phyloP scores from a whole-genome alignment of 2,888 invertebrate species.

The Drosophila koepferae region DNA sequence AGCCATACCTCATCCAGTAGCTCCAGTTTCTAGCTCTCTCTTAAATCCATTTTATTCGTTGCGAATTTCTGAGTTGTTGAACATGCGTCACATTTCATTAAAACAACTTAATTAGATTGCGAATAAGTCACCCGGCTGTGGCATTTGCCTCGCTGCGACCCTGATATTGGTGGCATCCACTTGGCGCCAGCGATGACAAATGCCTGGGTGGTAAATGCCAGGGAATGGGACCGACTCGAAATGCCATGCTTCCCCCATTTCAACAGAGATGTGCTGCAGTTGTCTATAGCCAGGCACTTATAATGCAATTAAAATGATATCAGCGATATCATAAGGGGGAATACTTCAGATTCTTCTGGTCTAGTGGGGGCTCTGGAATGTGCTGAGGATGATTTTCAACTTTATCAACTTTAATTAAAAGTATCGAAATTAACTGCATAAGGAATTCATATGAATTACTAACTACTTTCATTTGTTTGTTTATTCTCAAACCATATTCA shows the following conservation, averaged over 20 bases:
- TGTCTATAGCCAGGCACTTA: constrained; percentile 58
- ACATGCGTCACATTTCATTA: constrained; percentile 73
- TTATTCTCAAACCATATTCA: too few relatives aligned
- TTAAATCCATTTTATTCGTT: constrained; percentile 48
- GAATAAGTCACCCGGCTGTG: constrained; percentile 65
- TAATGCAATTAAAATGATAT: constrained; percentile 66
- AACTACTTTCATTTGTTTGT: too few relatives aligned
- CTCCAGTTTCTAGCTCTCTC: not conserved
- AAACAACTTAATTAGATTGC: constrained; percentile 76
- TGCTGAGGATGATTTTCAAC: not conserved
- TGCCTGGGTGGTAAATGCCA: constrained; percentile 70
- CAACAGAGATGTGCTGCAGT: constrained; percentile 24
- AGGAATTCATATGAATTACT: not conserved
- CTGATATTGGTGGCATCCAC: constrained; percentile 35
- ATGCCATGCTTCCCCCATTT: constrained; percentile 26
- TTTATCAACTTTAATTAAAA: not conserved
- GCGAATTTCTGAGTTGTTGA: constrained; percentile 52
- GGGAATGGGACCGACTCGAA: constrained; percentile 8
- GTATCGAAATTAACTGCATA: not conserved
- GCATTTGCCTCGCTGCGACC: constrained; percentile 44
- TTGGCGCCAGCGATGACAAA: constrained; percentile 79
- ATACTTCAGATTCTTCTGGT: constrained; percentile 2
- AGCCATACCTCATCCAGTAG: not conserved
- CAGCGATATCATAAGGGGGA: constrained; percentile 54
- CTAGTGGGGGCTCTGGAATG: not conserved